A percentile compares a stretch with the other conserved stretches of the same genome.
phyloP scores from a whole-genome alignment of 1,140 invertebrate species.

The Drosophila parabipectinata region DNA sequence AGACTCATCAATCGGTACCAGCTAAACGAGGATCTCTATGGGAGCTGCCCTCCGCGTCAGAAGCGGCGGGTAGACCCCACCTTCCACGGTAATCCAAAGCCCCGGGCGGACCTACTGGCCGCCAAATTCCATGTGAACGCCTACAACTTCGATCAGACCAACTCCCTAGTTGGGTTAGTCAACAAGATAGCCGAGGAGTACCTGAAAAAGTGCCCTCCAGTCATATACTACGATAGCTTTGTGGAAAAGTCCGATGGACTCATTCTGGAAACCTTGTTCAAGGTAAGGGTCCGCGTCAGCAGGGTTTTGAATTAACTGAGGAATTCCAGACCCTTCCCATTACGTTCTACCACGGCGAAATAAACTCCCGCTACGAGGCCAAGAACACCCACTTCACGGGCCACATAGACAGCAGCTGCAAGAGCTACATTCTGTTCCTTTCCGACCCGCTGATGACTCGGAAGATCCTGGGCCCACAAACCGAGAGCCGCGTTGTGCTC shows the following conservation, averaged over 20 bases:
- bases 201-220: conserved; percentile 86
- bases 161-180: conserved; percentile 86
- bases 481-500: conserved; percentile 86
- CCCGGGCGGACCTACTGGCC: conserved; percentile 85
- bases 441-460: conserved; percentile 86
- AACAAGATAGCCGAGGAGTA: conserved; percentile 86
- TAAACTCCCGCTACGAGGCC: conserved; percentile 81
- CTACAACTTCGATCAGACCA: conserved; percentile 82
- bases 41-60: conserved; percentile 16
- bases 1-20: conserved; percentile 58
- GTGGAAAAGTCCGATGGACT: conserved; percentile 85
- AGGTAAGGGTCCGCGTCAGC: conserved; percentile 46
- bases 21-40: conserved; percentile 58
- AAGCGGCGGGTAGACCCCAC: conserved; percentile 76
- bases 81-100: conserved; percentile 86
- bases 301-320: not conserved
- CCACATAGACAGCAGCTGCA: conserved; percentile 84
- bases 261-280: conserved; percentile 86
- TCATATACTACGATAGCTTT: conserved; percentile 87
- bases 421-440: conserved; percentile 88
- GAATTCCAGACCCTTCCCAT: conserved; percentile 84
- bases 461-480: conserved; percentile 86
- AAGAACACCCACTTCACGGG: conserved; percentile 51
- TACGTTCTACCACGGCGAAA: conserved; percentile 86
- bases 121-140: conserved; percentile 84